Evolutionary conservation across 2,113 vertebrate species (phyloP).

Genomic region (Oncorhynchus gorbuscha): DNA sequence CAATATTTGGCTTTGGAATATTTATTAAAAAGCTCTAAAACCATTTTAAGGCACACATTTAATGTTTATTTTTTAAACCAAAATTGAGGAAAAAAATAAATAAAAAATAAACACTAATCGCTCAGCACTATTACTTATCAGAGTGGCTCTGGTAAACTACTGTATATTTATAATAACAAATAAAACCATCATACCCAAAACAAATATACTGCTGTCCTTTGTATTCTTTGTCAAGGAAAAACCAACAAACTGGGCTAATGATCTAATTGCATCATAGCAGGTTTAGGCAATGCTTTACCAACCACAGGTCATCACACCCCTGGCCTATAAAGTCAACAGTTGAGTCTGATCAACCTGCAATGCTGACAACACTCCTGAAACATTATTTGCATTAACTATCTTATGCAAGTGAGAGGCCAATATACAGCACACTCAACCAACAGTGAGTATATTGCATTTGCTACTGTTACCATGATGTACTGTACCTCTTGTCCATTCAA

Average conservation of each 20-base stretch:
- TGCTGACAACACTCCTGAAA: too few species aligned
- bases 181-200: slow-evolving; percentile 34
- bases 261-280: background rate
- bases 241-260: background rate
- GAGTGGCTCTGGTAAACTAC: slow-evolving; percentile 10
- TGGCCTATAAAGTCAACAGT: too few species aligned
- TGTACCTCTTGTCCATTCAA: too few species aligned
- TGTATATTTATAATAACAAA: slow-evolving; percentile 58
- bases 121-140: background rate
- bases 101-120: background rate
- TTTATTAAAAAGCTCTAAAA: slow-evolving; percentile 24
- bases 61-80: too few species aligned
- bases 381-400: background rate
- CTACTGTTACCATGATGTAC: background rate
- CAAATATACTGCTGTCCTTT: background rate
- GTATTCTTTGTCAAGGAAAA: background rate
- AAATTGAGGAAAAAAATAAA: too few species aligned
- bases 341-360: too few species aligned
- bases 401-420: background rate
- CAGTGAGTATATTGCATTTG: background rate
- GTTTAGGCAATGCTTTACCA: background rate
- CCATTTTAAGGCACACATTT: slow-evolving; percentile 39
- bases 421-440: background rate
- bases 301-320: too few species aligned
- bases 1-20: slow-evolving; percentile 15